Conservation (phyloP, 1,140 invertebrate species). For the Brachionus rotundiformis region DNA sequence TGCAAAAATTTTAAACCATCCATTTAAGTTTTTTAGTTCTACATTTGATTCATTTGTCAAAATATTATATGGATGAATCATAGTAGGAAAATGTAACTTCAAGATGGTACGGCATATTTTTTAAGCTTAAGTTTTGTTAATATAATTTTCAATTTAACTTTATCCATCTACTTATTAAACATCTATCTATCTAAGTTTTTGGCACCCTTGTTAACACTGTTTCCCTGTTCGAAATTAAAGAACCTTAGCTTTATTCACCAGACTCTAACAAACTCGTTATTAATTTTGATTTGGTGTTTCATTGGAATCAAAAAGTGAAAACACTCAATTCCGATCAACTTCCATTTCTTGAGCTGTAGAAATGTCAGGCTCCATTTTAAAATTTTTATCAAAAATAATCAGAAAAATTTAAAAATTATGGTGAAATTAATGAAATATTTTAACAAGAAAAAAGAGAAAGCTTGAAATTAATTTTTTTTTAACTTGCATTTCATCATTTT, state of each 20-base stretch:
- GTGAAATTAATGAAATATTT: not conserved
- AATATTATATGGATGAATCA: too few relatives aligned
- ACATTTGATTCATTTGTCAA: too few relatives aligned
- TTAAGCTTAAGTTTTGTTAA: not conserved
- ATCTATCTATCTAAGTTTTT: not conserved
- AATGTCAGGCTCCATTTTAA: constrained; percentile 4
- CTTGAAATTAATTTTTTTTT: constrained; percentile 13
- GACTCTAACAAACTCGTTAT: not conserved
- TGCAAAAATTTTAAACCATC: too few relatives aligned
- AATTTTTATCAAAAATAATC: constrained; percentile 7
- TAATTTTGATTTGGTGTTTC: not conserved
- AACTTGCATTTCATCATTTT: not conserved
- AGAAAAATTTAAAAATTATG: not conserved
- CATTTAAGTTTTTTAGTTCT: too few relatives aligned
- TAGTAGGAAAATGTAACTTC: too few relatives aligned
- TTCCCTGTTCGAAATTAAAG: not conserved
- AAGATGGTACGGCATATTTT: too few relatives aligned
- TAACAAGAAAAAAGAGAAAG: constrained; percentile 7
- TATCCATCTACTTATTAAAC: not conserved
- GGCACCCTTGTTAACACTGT: not conserved
- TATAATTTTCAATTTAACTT: not conserved
- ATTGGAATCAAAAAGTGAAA: not conserved
- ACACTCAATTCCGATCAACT: not conserved
- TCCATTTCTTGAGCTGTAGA: constrained; percentile 25
- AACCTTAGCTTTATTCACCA: not conserved